Base-by-base conservation (phyloP, 2,113 vertebrate species). In the Neotoma lepida region DNA sequence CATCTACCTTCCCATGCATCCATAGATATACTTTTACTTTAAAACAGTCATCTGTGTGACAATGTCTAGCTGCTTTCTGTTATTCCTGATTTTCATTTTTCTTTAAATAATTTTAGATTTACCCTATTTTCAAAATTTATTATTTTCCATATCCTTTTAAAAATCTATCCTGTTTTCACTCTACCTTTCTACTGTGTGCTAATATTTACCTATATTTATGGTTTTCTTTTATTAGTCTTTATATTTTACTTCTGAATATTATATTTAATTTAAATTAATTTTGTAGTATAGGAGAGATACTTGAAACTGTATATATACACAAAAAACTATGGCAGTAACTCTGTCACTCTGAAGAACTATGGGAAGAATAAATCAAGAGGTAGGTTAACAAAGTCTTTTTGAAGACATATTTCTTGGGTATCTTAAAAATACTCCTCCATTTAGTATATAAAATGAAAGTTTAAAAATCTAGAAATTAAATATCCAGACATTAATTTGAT, bases 381-480 rank as follows among this genome's bases (percentile, higher is more conserved):
- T 51, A 91, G 73, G 33, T 86, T 91, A 91, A 81, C 5, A 80
- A 90, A 39, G 87, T 77, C 14, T 89, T 10, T 84, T 66, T 92
- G 51, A 18, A 95, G 56, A 88, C 82, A 35, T 73, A 9, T 80
- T 96, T 49, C 28, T n/a, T 85, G n/a, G 6, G 17, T 68, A 33
- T 63, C 46, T 7, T 14, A 85, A 92, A 94, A 89, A 46, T 89
- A 74, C n/a, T 35, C 44, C 66, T 68, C 22, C n/a, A 22, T 77
- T 18, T 28, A 93, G 6, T 76, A 10, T 90, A 80, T 73, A 96
- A 92, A 80, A 85, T 61, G 39, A 82, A 88, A 41, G 24, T 70
- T 91, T 74, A 41, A 93, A 96, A 94, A 86, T 70, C 8, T 44
- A 63, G 63, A 18, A 88, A 82, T 94, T 94, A 76, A 92, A 33